Conservation (phyloP, 2,888 invertebrate species). For the Drosophila affinis region DNA sequence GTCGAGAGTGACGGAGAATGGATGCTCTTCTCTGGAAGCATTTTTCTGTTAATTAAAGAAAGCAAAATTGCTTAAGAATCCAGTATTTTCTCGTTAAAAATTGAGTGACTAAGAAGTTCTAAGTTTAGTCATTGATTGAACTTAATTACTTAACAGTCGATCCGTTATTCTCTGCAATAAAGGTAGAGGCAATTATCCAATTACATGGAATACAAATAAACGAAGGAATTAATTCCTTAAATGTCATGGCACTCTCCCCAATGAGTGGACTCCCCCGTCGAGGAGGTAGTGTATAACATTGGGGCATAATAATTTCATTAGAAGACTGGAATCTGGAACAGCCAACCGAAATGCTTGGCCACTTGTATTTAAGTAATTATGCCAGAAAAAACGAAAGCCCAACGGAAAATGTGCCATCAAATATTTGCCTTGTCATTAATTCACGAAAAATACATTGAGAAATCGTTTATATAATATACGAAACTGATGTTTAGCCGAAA, state of each 20-base stretch:
- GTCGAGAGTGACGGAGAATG: background rate
- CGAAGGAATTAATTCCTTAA: background rate
- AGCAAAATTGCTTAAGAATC: background rate
- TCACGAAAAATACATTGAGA: constrained; percentile 2
- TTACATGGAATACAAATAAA: background rate
- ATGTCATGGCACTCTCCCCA: background rate
- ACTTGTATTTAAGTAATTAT: constrained; percentile 74
- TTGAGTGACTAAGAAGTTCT: background rate
- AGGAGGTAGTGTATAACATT: constrained; percentile 7
- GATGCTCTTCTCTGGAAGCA: constrained; percentile 11
- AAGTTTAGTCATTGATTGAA: background rate
- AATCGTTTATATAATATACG: constrained; percentile 8
- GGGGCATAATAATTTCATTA: constrained; percentile 65
- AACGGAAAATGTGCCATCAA: constrained; percentile 16
- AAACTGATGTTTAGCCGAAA: constrained; percentile 21
- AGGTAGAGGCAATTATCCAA: background rate
- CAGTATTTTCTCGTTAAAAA: background rate
- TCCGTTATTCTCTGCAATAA: background rate
- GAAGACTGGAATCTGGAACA: constrained; percentile 22
- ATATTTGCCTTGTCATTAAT: constrained; percentile 31
- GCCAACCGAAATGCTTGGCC: constrained; percentile 59
- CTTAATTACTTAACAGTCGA: background rate
- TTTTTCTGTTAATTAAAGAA: background rate
- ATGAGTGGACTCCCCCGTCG: background rate
- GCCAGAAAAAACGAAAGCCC: constrained; percentile 42